Evolutionary conservation across 1,140 invertebrate species (phyloP).

Genomic region (Melanaphis sacchari): DNA sequence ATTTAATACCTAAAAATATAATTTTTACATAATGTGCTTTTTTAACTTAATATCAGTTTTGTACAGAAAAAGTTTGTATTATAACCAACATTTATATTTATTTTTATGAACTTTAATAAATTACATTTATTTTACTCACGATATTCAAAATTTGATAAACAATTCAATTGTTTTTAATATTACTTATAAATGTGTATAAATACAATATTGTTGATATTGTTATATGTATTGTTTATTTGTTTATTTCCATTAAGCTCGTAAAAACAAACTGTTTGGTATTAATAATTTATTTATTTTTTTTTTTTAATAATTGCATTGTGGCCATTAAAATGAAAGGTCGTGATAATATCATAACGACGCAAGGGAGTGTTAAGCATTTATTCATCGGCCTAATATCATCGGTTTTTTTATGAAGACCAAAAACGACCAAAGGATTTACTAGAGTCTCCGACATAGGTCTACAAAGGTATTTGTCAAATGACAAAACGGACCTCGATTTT

Average conservation of each 20-base stretch:
- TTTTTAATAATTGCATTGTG: slow-evolving; percentile 19
- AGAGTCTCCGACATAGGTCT: slow-evolving; percentile 7
- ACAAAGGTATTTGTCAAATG: slow-evolving; percentile 53
- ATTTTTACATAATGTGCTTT: not conserved
- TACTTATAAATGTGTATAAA: not conserved
- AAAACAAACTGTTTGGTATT: not conserved
- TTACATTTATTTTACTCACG: not conserved
- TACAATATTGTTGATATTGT: not conserved
- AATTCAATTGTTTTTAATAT: not conserved
- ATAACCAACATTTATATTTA: not conserved
- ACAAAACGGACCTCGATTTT: slow-evolving; percentile 56
- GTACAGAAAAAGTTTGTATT: not conserved
- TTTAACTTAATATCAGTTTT: not conserved
- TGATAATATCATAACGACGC: not conserved
- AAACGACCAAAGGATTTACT: slow-evolving; percentile 41
- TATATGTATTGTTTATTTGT: not conserved
- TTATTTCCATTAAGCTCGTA: not conserved
- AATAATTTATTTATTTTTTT: not conserved
- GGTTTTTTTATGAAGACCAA: slow-evolving; percentile 18
- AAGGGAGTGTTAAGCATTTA: not conserved
- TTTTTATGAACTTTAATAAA: not conserved
- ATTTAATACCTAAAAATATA: not conserved
- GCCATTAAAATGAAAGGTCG: not conserved
- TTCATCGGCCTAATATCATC: not conserved
- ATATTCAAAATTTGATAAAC: not conserved